Conservation (phyloP, 2,888 invertebrate species). For the Lysandra bellargus region DNA sequence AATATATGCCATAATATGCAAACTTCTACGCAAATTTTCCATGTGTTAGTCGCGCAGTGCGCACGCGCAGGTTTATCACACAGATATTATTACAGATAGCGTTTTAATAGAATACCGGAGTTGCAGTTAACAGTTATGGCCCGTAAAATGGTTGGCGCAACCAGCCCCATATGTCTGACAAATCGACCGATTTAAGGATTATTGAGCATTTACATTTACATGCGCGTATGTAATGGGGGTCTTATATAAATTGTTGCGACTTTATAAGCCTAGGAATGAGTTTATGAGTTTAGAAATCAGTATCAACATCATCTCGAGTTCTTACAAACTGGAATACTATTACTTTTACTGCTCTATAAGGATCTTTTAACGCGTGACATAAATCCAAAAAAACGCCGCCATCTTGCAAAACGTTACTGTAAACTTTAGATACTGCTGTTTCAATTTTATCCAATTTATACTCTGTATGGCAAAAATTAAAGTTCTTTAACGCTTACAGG, state of each 20-base stretch:
- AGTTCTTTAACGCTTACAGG: too few relatives aligned
- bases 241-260: constrained; percentile 24
- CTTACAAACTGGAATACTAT: not conserved
- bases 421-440: too few relatives aligned
- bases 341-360: too few relatives aligned
- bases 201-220: constrained; percentile 58
- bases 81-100: constrained; percentile 58
- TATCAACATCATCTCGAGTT: not conserved
- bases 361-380: too few relatives aligned
- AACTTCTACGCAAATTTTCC: not conserved
- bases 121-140: constrained; percentile 66
- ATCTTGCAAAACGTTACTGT: too few relatives aligned
- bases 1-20: not conserved
- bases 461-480: too few relatives aligned
- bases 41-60: not conserved
- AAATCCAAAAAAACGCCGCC: too few relatives aligned
- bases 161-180: constrained; percentile 72
- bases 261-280: not conserved
- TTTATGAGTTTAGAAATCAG: not conserved
- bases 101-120: constrained; percentile 68
- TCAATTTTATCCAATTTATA: too few relatives aligned
- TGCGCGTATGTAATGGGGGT: constrained; percentile 46
- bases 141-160: constrained; percentile 69
- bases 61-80: constrained; percentile 61
- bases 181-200: constrained; percentile 63